Evolutionary conservation across 2,888 invertebrate species (phyloP), one percentile per base, ranked within the genome.

Genomic region (Macropis europaea): DNA sequence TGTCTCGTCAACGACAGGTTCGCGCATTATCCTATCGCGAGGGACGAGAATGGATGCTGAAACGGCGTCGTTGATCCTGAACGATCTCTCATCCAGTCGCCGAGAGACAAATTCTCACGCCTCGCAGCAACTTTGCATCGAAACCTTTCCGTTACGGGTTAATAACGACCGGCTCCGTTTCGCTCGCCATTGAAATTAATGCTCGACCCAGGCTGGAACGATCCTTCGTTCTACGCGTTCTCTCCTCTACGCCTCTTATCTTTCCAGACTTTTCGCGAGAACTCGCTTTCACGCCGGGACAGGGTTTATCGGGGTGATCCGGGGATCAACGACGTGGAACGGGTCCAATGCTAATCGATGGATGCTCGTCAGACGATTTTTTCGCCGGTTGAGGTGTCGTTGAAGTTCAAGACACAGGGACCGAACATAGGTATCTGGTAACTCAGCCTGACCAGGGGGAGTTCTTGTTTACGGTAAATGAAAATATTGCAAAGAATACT

Each of bases 91-190:
- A 76, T 63, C 72, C 74, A 52, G 57, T 61, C 75, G 61, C 74
- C 45, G 61, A 70, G 77, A 77, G 81, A 81, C 77, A 73, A 80
- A 83, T 82, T 84, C 80, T 83, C 84, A 83, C 84, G 81, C 78
- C 79, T 79, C 60, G 62, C 48, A 43, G 42, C 50, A 50, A 47
- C 40, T 36, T 11, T 26, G 5, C 43, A 38, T 54, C 42, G 50
- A 45, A n/a, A 17, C 26, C 42, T 54, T 63, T 22, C 30, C 53
- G 56, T 30, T 48, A 34, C 73, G 52, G 54, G 59, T 77, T 80
- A 77, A 80, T 75, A 80, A 75, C 72, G 64, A 32, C 48, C 43
- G 70, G 30, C 45, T 50, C 36, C n/a, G 53, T 32, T 56, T 67
- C 62, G 56, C 48, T 62, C 63, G 67, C 48, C 40, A 52, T 67